Evolutionary conservation across 2,797 vertebrate species (phyloP).

Genomic region (Hippopotamyrus pictus): DNA sequence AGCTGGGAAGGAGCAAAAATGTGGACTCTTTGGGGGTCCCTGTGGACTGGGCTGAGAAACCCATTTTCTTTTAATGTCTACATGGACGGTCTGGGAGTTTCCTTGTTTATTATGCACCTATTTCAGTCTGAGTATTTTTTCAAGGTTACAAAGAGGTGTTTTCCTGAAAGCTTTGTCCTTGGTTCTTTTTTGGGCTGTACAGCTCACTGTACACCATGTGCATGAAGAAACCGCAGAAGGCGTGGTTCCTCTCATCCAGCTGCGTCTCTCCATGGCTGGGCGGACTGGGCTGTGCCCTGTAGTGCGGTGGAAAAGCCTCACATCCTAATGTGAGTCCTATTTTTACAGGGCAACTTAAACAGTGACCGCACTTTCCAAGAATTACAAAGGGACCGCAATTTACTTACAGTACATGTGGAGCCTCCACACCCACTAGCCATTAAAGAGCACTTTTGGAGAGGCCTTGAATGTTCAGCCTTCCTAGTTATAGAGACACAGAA

Average conservation of each 20-base stretch:
- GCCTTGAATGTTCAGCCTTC: background rate
- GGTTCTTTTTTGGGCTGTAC: conserved; percentile 1
- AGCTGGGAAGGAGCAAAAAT: background rate
- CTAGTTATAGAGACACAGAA: background rate
- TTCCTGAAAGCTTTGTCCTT: background rate
- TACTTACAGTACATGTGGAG: conserved; percentile 34
- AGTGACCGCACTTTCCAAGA: conserved; percentile 37
- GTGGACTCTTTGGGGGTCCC: background rate
- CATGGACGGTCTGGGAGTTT: background rate
- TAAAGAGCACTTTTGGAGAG: conserved; percentile 24
- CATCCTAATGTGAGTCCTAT: conserved; percentile 33
- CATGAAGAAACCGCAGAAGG: conserved; percentile 20
- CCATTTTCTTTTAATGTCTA: background rate
- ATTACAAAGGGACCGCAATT: conserved; percentile 48
- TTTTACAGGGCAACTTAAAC: conserved; percentile 44
- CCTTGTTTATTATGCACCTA: background rate
- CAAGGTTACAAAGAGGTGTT: background rate
- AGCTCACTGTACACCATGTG: background rate
- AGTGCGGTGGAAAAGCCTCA: conserved; percentile 27
- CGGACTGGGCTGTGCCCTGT: conserved; percentile 32
- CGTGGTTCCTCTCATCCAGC: conserved; percentile 23
- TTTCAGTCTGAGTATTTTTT: background rate
- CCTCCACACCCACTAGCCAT: conserved; percentile 32
- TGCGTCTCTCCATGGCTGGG: conserved; percentile 25
- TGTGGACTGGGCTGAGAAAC: background rate